Base-by-base conservation (phyloP, 2,113 vertebrate species). In the Clupea harengus region DNA sequence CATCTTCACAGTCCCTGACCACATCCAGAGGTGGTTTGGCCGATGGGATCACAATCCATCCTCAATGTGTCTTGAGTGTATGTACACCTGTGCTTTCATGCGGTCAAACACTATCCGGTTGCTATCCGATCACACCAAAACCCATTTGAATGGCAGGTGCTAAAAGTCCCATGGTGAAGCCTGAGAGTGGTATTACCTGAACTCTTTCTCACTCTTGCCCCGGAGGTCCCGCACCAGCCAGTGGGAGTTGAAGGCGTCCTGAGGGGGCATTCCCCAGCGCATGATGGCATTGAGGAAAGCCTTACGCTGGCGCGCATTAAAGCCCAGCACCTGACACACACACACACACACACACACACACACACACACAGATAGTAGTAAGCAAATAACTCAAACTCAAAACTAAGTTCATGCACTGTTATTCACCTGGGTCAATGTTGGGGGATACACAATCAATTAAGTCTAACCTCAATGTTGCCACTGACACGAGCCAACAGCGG, bases 261-360 rank as follows among this genome's bases (percentile, higher is more conserved):
- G 98, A 1, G 98, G 98, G 0, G 98, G 98, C 98, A 99, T 99
- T 4, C 98, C 98, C 97, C 98, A 99, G 87, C 98, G 97, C 98
- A 99, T 99, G 93, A 99, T 99, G 83, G 98, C 98, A 0, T 99
- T 99, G 82, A 99, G 93, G 92, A 99, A 99, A 0, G 98, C 98
- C 90, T 99, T 99, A 88, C 98, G 95, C 93, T 99, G 98, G 0
- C 98, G 96, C 32, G 98, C 97, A 0, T 99, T 99, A 94, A 99
- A 99, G 47, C 98, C 98, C 0, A 99, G 95, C 22, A 99, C 98
- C 98, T 99, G 87, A 9, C 80, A 64, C 10, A 57, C 6, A 28
- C 7, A 82, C 49, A 88, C 39, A 80, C 7, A 39, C 13, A 54
- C 87, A 22, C 50, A 32, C 44, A 44, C 84, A 0, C 2, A 86